phyloP scores from a whole-genome alignment of 2,888 invertebrate genomes.

The Agrotis exclamationis region DNA sequence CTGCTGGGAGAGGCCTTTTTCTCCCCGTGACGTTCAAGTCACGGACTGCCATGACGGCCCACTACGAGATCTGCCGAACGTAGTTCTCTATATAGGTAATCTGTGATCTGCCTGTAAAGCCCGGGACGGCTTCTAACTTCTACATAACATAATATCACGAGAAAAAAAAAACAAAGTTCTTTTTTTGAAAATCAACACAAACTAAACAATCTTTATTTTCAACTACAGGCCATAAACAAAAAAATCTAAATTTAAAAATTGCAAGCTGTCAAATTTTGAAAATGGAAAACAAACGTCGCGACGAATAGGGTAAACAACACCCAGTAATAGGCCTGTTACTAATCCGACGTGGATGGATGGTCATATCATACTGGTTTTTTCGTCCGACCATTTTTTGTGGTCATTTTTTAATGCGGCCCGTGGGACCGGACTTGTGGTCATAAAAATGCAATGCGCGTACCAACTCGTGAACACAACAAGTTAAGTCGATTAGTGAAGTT shows the following conservation, averaged over 20 bases:
- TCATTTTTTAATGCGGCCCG: constrained; percentile 74
- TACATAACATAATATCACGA: no score
- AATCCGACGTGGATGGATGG: constrained; percentile 77
- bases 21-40: no score
- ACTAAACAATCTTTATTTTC: background rate
- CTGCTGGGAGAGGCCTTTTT: no score
- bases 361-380: constrained; percentile 75
- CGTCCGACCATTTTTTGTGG: constrained; percentile 77
- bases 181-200: background rate
- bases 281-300: constrained; percentile 62
- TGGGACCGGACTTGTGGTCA: constrained; percentile 73
- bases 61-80: no score
- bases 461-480: constrained; percentile 63
- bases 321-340: constrained; percentile 71
- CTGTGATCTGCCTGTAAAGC: no score
- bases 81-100: no score
- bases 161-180: no score
- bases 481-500: constrained; percentile 64
- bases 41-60: no score
- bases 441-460: constrained; percentile 81
- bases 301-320: constrained; percentile 74
- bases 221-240: background rate
- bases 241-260: constrained; percentile 27
- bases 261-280: constrained; percentile 51
- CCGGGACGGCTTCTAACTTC: no score